Conservation (phyloP, 2,888 invertebrate genomes). For the Clivina fossor region DNA sequence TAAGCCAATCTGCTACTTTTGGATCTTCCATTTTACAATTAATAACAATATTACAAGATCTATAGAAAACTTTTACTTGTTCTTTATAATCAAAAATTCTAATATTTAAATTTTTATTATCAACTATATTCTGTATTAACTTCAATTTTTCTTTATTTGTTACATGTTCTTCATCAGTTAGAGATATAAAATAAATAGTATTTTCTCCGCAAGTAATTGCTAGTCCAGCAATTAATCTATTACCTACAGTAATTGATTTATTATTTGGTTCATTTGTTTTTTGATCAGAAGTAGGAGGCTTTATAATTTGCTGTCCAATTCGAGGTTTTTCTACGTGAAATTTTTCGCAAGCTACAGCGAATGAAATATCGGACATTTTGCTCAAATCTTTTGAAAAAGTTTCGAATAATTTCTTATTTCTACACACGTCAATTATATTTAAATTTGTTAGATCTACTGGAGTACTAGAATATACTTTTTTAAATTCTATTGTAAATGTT, state of each 20-base stretch:
- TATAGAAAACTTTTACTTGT: constrained; percentile 59
- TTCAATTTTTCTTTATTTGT: constrained; percentile 52
- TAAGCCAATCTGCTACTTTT: constrained; percentile 71
- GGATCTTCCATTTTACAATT: constrained; percentile 65
- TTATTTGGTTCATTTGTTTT: constrained; percentile 37
- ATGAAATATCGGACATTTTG: constrained; percentile 51
- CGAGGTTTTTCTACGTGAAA: constrained; percentile 45
- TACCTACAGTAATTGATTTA: constrained; percentile 48
- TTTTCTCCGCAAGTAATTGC: constrained; percentile 56
- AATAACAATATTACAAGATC: constrained; percentile 54
- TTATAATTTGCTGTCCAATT: constrained; percentile 52
- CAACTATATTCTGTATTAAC: constrained; percentile 53
- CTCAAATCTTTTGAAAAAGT: constrained; percentile 56
- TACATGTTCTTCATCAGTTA: constrained; percentile 51
- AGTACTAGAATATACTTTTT: too few relatives aligned
- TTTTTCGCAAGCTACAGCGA: constrained; percentile 59
- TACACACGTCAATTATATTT: constrained; percentile 59
- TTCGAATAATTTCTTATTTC: constrained; percentile 53
- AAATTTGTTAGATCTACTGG: constrained; percentile 51
- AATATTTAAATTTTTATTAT: constrained; percentile 51
- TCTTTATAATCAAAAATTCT: constrained; percentile 62
- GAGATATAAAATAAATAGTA: constrained; percentile 50
- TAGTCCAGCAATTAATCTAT: constrained; percentile 57
- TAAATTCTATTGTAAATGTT: neutral
- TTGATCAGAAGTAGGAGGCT: constrained; percentile 39